A percentile compares a stretch with the other conserved stretches of the same genome.
phyloP scores from a whole-genome alignment of 2,113 vertebrate species.

The Salvelinus namaycush region DNA sequence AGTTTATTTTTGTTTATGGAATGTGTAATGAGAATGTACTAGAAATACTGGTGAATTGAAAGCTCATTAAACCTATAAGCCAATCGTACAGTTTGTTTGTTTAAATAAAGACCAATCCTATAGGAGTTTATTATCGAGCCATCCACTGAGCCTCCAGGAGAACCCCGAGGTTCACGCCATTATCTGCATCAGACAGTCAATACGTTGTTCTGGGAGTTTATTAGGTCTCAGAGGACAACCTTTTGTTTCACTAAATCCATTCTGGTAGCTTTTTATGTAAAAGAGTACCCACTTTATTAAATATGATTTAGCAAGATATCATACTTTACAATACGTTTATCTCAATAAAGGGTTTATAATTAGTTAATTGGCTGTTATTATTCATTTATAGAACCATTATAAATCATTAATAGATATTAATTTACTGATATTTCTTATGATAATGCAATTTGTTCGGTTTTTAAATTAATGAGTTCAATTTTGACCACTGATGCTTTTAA shows the following conservation, averaged over 20 bases:
- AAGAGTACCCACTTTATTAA: no score
- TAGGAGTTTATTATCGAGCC: not conserved
- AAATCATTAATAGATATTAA: no score
- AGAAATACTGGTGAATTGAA: no score
- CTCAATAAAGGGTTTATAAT: no score
- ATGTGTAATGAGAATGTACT: no score
- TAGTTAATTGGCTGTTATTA: no score
- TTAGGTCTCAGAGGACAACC: not conserved
- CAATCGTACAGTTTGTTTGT: not conserved
- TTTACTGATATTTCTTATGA: not conserved
- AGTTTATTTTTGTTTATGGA: no score
- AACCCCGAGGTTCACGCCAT: constrained; percentile 44
- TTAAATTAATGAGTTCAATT: not conserved
- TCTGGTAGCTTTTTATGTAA: no score
- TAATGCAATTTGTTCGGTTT: not conserved
- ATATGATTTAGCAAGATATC: no score
- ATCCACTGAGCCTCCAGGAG: constrained; percentile 15
- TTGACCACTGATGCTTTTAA: not conserved
- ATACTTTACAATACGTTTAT: no score
- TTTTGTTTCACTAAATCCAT: not conserved
- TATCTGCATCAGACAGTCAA: constrained; percentile 16
- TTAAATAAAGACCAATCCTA: not conserved
- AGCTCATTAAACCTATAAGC: not conserved
- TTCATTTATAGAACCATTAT: no score
- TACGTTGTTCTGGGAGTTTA: not conserved